Evolutionary conservation across 2,113 vertebrate species (phyloP), one percentile per base, ranked within the genome.

Genomic region (Vimba vimba): DNA sequence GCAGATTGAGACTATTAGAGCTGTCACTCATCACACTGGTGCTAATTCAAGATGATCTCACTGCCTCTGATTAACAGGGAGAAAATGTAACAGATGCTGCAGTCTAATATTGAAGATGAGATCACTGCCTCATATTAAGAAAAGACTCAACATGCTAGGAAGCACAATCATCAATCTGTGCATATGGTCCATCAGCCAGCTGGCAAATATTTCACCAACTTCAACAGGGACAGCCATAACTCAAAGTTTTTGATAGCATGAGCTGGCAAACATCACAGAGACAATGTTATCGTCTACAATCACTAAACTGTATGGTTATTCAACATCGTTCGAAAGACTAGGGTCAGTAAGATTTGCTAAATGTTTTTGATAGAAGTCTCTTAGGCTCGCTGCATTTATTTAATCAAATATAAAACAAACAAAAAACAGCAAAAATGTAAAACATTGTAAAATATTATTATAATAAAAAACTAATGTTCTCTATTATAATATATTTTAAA

Each of bases 71-170:
- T 83, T 50, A 88, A 80, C 79, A 55, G 19, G n/a, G 60, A 64
- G 8, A 85, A 84, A 87, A 66, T 82, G 71, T 45, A 82, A 13
- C 86, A 90, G 82, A 84, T 89, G 87, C 74, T 59, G 33, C 45
- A 77, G 50, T 57, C 81, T 36, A 75, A 55, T 75, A 47, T 17
- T 13, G 23, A 64, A 50, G 73, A 89, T 89, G 86, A 89, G 80
- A 87, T 91, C 88, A 89, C 87, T 82, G 68, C 36, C 82, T 69
- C 76, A 36, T 50, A 69, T 82, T 68, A 64, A 83, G 21, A 27
- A 59, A 76, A 50, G 86, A 75, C 68, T 85, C 87, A 83, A 68
- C 83, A 88, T 78, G 88, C 71, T 68, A 66, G 85, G 39, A 55
- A 75, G 21, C 27, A 81, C 10, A 60, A 6, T 36, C 75, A 76